A percentile compares a stretch with the other conserved stretches of the same genome.
Evolutionary conservation across 2,797 vertebrate genomes (phyloP).

Genomic region (Otus scops): DNA sequence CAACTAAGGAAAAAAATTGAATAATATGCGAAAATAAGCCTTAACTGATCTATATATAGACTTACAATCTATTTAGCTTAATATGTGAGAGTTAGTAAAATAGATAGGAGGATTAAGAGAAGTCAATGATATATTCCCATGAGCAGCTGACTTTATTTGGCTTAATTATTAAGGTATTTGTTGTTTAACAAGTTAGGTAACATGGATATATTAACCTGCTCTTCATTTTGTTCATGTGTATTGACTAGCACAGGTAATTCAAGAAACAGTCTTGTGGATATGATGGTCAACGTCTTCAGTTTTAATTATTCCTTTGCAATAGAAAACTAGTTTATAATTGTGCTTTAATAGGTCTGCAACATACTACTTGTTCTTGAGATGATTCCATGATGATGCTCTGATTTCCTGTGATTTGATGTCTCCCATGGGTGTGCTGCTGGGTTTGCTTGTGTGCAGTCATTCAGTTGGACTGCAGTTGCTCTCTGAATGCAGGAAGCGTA

Average conservation of each 20-base stretch:
- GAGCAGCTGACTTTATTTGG: background rate
- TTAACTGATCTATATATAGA: background rate
- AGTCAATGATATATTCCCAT: background rate
- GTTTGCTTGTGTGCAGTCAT: background rate
- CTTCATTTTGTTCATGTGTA: background rate
- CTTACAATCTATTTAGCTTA: background rate
- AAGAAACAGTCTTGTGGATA: background rate
- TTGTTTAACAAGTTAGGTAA: background rate
- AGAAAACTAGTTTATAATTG: background rate
- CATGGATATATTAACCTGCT: background rate
- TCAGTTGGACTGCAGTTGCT: background rate
- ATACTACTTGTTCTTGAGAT: background rate
- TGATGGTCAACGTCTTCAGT: background rate
- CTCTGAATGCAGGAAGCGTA: background rate
- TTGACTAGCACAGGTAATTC: background rate
- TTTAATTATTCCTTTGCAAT: background rate
- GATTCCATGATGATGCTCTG: background rate
- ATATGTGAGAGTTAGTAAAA: background rate
- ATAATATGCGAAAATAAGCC: background rate
- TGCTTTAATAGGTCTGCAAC: background rate
- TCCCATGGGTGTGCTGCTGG: background rate
- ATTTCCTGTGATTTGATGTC: background rate
- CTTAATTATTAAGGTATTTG: background rate
- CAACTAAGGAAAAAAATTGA: background rate
- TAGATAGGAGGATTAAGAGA: background rate